A percentile compares a stretch with the other conserved stretches of the same genome.
Evolutionary conservation across 2,797 vertebrate species (phyloP).

Genomic region (Periparus ater): DNA sequence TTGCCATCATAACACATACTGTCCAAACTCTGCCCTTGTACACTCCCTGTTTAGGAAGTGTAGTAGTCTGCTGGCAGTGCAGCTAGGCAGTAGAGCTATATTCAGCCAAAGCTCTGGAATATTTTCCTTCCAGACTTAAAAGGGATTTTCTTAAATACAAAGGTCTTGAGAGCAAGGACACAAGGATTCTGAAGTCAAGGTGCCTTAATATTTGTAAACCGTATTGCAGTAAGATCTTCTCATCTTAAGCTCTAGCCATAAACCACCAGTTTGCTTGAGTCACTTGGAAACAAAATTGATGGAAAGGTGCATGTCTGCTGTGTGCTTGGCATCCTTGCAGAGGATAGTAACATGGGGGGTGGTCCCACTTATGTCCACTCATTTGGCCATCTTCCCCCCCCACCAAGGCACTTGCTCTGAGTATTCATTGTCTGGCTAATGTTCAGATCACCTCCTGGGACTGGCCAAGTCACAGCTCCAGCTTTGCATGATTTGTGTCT

Average conservation of each 20-base stretch:
- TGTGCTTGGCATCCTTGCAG: constrained; percentile 23
- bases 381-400: background rate
- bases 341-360: background rate
- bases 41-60: background rate
- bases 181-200: constrained; percentile 35
- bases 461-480: constrained; percentile 30
- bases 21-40: background rate
- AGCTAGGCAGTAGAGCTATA: background rate
- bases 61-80: background rate
- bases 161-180: constrained; percentile 52
- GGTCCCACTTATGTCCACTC: background rate
- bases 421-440: constrained; percentile 25
- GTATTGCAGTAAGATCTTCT: background rate
- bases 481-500: constrained; percentile 64
- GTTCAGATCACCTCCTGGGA: constrained; percentile 30
- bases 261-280: constrained; percentile 38
- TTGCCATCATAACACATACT: background rate
- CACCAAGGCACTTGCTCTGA: background rate
- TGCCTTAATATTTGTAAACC: constrained; percentile 54
- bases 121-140: constrained; percentile 29
- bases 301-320: background rate
- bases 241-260: constrained; percentile 51
- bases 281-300: constrained; percentile 34
- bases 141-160: constrained; percentile 47
- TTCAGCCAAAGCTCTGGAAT: background rate